Conservation (phyloP, 2,113 vertebrate species). For the Lagenorhynchus albirostris region DNA sequence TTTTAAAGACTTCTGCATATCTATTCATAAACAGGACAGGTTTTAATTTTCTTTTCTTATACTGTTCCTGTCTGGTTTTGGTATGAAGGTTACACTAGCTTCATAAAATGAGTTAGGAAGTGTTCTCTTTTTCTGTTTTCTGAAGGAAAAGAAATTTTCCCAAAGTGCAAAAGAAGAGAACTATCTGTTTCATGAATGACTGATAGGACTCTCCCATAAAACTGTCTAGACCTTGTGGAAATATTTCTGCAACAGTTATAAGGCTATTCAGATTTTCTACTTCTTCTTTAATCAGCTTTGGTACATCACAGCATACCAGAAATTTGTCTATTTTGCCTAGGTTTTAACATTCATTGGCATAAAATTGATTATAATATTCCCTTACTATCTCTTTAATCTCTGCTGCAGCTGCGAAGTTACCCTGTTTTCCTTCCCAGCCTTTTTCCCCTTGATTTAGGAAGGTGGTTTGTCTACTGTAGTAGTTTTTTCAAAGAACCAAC, state of each 20-base stretch:
- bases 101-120: neutral
- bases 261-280: neutral
- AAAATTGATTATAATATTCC: neutral
- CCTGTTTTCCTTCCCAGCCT: neutral
- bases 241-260: neutral
- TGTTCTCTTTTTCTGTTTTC: conserved; percentile 8
- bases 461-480: neutral
- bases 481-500: neutral
- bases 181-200: neutral
- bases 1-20: neutral
- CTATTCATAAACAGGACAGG: neutral
- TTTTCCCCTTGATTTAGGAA: neutral
- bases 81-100: neutral
- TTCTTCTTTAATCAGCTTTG: neutral
- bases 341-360: neutral
- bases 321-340: neutral
- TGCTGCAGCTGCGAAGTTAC: neutral
- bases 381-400: neutral
- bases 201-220: neutral
- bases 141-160: neutral
- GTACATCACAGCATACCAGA: neutral
- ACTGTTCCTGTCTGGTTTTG: conserved; percentile 13
- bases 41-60: conserved; percentile 7
- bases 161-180: neutral
- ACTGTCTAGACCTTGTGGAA: neutral